phyloP scores from a whole-genome alignment of 2,888 invertebrate species.

The Orthosia gothica region DNA sequence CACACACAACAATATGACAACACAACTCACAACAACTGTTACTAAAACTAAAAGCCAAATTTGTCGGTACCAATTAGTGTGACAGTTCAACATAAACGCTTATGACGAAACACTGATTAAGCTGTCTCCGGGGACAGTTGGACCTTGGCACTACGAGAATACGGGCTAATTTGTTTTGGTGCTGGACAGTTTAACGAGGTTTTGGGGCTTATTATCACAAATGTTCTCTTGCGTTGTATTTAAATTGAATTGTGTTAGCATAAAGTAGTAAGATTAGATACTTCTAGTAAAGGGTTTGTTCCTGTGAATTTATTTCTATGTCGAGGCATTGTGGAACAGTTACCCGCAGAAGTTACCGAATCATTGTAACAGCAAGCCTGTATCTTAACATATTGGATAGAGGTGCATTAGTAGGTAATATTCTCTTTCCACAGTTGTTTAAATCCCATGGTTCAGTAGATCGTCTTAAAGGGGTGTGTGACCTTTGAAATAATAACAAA shows the following conservation, averaged over 20 bases:
- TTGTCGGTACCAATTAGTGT: conserved; percentile 54
- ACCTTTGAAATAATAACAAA: too few relatives aligned
- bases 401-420: too few relatives aligned
- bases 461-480: too few relatives aligned
- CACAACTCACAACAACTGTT: conserved; percentile 8
- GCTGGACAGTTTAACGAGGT: not conserved
- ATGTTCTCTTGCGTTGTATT: not conserved
- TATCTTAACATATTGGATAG: too few relatives aligned
- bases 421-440: too few relatives aligned
- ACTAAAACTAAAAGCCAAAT: conserved; percentile 36
- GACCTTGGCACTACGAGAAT: conserved; percentile 25
- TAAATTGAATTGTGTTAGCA: not conserved
- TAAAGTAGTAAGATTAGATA: too few relatives aligned
- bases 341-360: too few relatives aligned
- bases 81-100: conserved; percentile 44
- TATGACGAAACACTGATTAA: conserved; percentile 63
- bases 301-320: too few relatives aligned
- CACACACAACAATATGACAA: conserved; percentile 9
- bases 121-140: conserved; percentile 30
- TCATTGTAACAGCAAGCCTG: too few relatives aligned
- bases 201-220: not conserved
- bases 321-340: too few relatives aligned
- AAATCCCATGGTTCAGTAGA: too few relatives aligned
- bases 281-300: too few relatives aligned
- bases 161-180: conserved; percentile 16